Base-by-base conservation (phyloP, 2,888 invertebrate genomes). In the Ecliptopera silaceata region DNA sequence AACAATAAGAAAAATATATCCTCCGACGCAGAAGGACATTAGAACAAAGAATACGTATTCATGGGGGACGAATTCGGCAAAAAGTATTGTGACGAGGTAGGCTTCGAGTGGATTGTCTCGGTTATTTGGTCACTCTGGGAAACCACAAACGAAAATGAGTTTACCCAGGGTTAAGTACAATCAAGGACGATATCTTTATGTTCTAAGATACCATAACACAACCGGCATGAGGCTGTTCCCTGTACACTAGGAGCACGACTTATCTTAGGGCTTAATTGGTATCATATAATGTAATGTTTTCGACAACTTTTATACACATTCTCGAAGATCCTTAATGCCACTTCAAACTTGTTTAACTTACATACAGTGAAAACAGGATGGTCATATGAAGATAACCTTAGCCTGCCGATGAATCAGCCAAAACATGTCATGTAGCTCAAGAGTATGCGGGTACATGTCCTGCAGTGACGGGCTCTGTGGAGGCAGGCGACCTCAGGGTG, bases 1-100 rank as follows among this genome's bases (percentile, higher is more conserved):
- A 62, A 65, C 60, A 62, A 58, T 61, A 59, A 60, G 51, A 53
- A 64, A 59, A 52, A 62, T 58, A 58, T 55, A 60, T 57, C 59
- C 57, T 43, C 56, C 44, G 61, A 52, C 61, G 54, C 60, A 45
- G 45, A 39, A 54, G 56, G 56, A 49, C 62, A 54, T 56, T 60
- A 60, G 46, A 65, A 61, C 56, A 63, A 62, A 63, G 61, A 65
- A 47, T 42, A 22, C 42, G 46, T 56, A 64, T 59, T 57, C 64
- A 57, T 44, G 39, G 46, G 64, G 51, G 64, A 64, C 43, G 45
- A 29, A 17, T 44, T 36, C 22, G 13, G 32, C 61, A 56, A 54
- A 48, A 60, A 54, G 51, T 55, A 55, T 46, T 42, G 46, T 39
- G 46, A 47, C 41, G 54, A 45, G 39, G 0, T 3, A 20, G 1